Conservation (phyloP, 1,140 invertebrate genomes). For the Oscheius sp. region DNA sequence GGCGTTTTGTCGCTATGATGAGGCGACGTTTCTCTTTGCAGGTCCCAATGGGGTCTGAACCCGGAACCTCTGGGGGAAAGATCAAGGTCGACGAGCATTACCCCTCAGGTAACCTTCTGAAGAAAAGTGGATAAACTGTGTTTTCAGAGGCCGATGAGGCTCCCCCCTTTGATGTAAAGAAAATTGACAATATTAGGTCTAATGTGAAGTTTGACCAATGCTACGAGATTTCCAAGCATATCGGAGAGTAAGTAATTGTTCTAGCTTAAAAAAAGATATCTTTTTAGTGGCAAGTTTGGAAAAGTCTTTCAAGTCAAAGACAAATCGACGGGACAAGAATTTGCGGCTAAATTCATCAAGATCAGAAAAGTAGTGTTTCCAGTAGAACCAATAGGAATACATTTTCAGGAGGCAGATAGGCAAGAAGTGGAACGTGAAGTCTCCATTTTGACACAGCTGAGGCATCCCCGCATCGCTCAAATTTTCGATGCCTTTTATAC, state of each 20-base stretch:
- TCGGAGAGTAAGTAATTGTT: slow-evolving; percentile 62
- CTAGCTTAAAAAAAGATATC: background rate
- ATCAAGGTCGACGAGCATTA: slow-evolving; percentile 23
- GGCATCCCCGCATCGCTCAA: slow-evolving; percentile 67
- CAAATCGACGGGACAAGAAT: slow-evolving; percentile 48
- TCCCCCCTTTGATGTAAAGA: slow-evolving; percentile 63
- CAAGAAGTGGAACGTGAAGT: slow-evolving; percentile 62
- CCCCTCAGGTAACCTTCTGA: slow-evolving; percentile 3
- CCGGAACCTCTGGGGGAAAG: slow-evolving; percentile 14
- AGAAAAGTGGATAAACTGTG: background rate
- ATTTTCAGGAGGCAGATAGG: slow-evolving; percentile 48
- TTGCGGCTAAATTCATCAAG: slow-evolving; percentile 58
- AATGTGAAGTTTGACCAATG: slow-evolving; percentile 62
- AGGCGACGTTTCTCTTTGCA: slow-evolving; percentile 19
- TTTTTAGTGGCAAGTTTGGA: slow-evolving; percentile 85
- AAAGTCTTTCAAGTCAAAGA: slow-evolving; percentile 57
- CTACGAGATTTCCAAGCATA: slow-evolving; percentile 62
- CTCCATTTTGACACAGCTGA: slow-evolving; percentile 64
- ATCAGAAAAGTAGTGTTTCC: slow-evolving; percentile 44
- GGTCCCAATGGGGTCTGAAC: slow-evolving; percentile 34
- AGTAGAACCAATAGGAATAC: too few relatives aligned
- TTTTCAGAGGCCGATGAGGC: slow-evolving; percentile 38
- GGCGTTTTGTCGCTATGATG: background rate
- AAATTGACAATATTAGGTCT: slow-evolving; percentile 54
- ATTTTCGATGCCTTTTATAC: slow-evolving; percentile 67